A percentile compares a stretch with the other conserved stretches of the same genome.
phyloP scores from a whole-genome alignment of 2,888 invertebrate genomes.

The Dicranocentrus wangi region DNA sequence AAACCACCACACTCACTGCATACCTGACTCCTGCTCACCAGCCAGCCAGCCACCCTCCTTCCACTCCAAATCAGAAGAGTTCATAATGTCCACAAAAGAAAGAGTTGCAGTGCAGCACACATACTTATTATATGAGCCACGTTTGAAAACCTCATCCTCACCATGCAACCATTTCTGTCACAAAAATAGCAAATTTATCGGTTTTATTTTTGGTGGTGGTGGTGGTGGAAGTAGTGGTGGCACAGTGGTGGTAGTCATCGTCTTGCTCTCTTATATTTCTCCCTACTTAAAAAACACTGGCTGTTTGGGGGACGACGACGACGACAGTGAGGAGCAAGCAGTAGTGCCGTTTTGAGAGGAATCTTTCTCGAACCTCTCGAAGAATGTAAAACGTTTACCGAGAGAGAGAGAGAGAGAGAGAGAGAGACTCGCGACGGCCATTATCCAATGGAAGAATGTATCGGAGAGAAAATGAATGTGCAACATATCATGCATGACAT shows the following conservation, averaged over 20 bases:
- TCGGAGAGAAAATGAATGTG: constrained; percentile 42
- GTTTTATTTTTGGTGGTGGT: constrained; percentile 54
- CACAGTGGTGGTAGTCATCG: too few relatives aligned
- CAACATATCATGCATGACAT: constrained; percentile 53
- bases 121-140: too few relatives aligned
- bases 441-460: neutral
- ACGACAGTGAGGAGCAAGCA: neutral
- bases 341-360: neutral
- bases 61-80: constrained; percentile 38
- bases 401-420: constrained; percentile 24
- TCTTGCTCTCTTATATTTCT: too few relatives aligned
- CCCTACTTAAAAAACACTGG: too few relatives aligned
- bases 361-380: too few relatives aligned
- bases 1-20: neutral
- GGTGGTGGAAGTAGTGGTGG: neutral
- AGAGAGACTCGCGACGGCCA: neutral
- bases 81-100: constrained; percentile 19
- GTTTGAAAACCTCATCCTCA: neutral
- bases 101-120: too few relatives aligned
- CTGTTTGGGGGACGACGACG: too few relatives aligned
- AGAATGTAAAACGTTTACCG: neutral
- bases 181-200: constrained; percentile 61
- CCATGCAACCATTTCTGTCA: constrained; percentile 34
- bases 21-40: neutral
- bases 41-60: neutral